phyloP scores from a whole-genome alignment of 2,888 invertebrate genomes.

The Piscicola geometra region DNA sequence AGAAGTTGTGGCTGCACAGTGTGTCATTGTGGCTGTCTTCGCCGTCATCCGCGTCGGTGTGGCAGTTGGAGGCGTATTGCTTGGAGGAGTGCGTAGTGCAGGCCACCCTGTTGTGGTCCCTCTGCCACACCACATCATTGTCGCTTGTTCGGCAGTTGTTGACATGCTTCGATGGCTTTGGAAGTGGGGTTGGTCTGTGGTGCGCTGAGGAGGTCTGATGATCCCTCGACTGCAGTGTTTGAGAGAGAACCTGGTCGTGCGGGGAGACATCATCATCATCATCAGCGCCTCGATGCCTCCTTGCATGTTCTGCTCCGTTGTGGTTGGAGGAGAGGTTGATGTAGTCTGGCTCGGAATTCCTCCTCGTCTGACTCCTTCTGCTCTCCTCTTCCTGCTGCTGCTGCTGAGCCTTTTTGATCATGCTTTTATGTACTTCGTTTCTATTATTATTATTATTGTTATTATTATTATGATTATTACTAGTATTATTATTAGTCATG shows the following conservation, averaged over 20 bases:
- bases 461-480: not conserved
- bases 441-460: not conserved
- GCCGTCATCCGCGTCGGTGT: not conserved
- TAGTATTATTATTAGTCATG: not conserved
- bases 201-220: not conserved
- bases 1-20: not conserved
- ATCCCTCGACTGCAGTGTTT: not conserved
- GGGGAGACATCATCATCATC: not conserved
- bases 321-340: conserved; percentile 45
- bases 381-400: not conserved
- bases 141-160: not conserved
- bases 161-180: not conserved
- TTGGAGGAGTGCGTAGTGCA: too few relatives aligned
- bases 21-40: conserved; percentile 12
- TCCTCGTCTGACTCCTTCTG: conserved; percentile 26
- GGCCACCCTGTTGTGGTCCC: conserved; percentile 12
- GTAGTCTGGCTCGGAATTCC: conserved; percentile 52
- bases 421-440: not conserved
- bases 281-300: not conserved
- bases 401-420: not conserved
- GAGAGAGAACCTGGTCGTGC: not conserved
- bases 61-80: not conserved
- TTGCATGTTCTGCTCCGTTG: not conserved
- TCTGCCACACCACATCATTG: conserved; percentile 16
- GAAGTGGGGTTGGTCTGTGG: not conserved